Evolutionary conservation across 2,888 invertebrate species (phyloP), one percentile per base, ranked within the genome.

Genomic region (Tholera decimalis): DNA sequence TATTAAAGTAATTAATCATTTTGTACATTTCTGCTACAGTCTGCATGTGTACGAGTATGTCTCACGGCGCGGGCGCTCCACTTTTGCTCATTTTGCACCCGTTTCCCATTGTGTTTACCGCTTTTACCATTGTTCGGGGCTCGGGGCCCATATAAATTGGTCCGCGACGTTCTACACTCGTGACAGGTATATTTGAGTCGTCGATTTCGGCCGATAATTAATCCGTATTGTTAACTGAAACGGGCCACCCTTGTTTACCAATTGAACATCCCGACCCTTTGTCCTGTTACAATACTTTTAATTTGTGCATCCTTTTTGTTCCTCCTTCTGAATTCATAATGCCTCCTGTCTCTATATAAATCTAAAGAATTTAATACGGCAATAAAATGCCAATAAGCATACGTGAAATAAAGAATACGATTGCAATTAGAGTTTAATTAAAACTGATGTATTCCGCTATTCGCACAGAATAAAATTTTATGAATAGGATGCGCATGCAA

Each of bases 181-280:
- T 93, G 95, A 95, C 95, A 95, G 95, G 94, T 95, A 95, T 95
- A 95, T 95, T 95, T 94, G 94, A 95, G 90, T 94, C 91, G 91
- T 90, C 94, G 93, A 92, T 93, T 95, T 94, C 88, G 88, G 89
- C 88, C 93, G 93, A 94, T 95, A 95, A 95, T 95, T 95, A 95
- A 94, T 95, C 95, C 91, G 92, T 93, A 93, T 93, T 95, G 94
- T 94, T 91, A 91, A 92, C 90, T 89, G 92, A 86, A 89, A 87
- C 87, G 91, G 92, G 88, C 92, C 94, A 94, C 95, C 95, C 95
- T 92, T 91, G 93, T 91, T 92, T 89, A 85, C 86, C 82, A 79
- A 83, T 74, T 69, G 80, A 84, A 86, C 87, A 86, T 85, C 79
- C 77, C 82, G 80, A 77, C 80, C 83, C 81, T 87, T 88, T 88